Evolutionary conservation across 2,797 vertebrate species (phyloP), one percentile per base, ranked within the genome.

Genomic region (Aulostomus chinensis): DNA sequence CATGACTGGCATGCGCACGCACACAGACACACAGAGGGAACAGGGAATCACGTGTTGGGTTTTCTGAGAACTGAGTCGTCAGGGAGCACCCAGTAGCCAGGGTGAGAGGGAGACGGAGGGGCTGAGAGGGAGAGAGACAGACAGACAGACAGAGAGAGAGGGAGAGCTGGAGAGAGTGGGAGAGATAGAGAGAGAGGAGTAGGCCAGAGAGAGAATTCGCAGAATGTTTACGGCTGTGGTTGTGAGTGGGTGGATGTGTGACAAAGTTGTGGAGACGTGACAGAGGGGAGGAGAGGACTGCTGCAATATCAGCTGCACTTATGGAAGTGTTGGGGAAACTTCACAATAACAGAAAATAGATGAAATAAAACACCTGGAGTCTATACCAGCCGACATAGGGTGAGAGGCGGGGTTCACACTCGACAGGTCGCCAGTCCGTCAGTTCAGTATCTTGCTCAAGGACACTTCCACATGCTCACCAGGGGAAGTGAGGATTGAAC

Each of bases 31-130:
- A 0, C 22, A 28, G 53, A 13, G 36, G 57, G 56, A 69, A 72
- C 47, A 68, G 58, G 55, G 52, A 80, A 71, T 39, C 75, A 82
- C 55, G 72, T 81, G 78, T 48, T 35, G 21, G 22, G 52, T 49
- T 81, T 87, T 85, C 80, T 68, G 67, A 79, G 85, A 86, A 86
- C 56, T 54, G 32, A 63, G 32, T 32, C 50, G 74, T 49, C 50
- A 55, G 69, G 40, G 47, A 75, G 55, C 11, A 52, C 40, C 48
- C 37, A 40, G 53, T 3, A 54, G 43, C 54, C 42, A 56, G 55
- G 1, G 11, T 18, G 18, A 45, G 32, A 15, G 14, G 6, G 12
- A 9, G 25, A 42, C 15, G 13, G 42, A 39, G 39, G 2, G 30
- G 36, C 9, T 16, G 12, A 35, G 41, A 25, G 41, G 22, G 32